These are phyloP conservation scores for Ptilorrhoa leucosticta DNA, from an alignment of 2,113 vertebrate species.

Conservation along the genomic window DNA sequence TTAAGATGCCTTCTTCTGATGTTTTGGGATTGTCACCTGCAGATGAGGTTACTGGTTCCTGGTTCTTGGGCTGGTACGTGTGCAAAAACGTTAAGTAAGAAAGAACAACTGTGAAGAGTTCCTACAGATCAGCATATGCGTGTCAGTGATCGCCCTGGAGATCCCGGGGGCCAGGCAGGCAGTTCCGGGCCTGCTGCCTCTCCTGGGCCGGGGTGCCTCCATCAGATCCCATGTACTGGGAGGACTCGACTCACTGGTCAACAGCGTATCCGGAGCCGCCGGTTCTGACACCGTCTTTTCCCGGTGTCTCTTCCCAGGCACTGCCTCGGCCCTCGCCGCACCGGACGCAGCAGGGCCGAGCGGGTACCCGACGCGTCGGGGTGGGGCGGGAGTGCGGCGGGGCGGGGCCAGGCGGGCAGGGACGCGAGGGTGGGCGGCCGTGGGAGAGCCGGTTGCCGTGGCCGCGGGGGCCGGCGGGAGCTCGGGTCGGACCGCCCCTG, in stretches of 20 bases:
- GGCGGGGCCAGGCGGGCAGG: not conserved
- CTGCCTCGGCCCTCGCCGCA: rapidly evolving
- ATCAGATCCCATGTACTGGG: no score
- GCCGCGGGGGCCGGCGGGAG: not conserved
- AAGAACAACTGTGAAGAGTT: rapidly evolving
- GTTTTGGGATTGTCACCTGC: rapidly evolving
- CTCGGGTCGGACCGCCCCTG: no score
- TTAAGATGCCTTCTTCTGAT: no score
- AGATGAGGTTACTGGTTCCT: no score
- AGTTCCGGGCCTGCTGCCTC: not conserved
- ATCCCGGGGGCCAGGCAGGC: not conserved
- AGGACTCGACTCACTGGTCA: rapidly evolving
- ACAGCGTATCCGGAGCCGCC: rapidly evolving
- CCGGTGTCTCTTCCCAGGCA: rapidly evolving
- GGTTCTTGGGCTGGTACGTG: rapidly evolving
- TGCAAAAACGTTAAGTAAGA: not conserved
- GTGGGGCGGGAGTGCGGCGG: not conserved
- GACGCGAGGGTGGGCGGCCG: no score
- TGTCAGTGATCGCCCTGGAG: rapidly evolving
- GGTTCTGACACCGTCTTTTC: rapidly evolving
- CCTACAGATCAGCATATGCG: rapidly evolving
- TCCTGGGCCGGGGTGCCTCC: no score
- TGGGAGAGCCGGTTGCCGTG: no score
- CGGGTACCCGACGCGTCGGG: not conserved
- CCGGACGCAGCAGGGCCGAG: rapidly evolving